Evolutionary conservation across 2,888 invertebrate species (phyloP).

Genomic region (Galeruca laticollis): DNA sequence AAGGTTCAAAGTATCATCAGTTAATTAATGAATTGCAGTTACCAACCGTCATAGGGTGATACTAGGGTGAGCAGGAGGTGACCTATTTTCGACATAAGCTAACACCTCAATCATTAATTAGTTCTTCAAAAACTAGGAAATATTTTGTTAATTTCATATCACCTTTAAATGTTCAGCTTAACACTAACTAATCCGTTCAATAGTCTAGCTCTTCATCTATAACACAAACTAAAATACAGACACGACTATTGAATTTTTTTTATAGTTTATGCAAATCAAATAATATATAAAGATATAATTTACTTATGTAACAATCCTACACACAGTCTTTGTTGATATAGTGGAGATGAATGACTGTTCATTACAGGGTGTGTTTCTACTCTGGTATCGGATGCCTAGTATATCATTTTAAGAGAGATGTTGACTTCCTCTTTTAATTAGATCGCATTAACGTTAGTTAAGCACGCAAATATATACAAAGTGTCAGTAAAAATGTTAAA

Average conservation of each 20-base stretch:
- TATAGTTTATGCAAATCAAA: constrained; percentile 31
- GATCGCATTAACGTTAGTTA: constrained; percentile 15
- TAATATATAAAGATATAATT: constrained; percentile 37
- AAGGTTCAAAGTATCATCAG: too few relatives aligned
- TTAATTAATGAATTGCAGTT: too few relatives aligned
- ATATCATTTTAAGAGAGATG: constrained; percentile 20
- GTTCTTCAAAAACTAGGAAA: too few relatives aligned
- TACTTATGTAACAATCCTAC: constrained; percentile 38
- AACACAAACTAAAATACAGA: background rate
- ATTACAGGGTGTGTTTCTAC: constrained; percentile 23
- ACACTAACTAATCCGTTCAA: too few relatives aligned
- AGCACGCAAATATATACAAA: constrained; percentile 18
- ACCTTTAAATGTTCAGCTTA: too few relatives aligned
- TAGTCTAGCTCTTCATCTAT: background rate
- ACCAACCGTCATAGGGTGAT: too few relatives aligned
- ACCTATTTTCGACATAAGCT: too few relatives aligned
- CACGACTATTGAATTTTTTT: constrained; percentile 18
- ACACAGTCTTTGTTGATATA: constrained; percentile 34
- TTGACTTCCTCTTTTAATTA: constrained; percentile 25
- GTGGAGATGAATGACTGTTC: constrained; percentile 30
- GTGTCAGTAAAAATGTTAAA: constrained; percentile 3
- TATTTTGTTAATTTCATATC: too few relatives aligned
- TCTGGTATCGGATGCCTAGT: constrained; percentile 14
- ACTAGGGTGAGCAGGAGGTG: too few relatives aligned
- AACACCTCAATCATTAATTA: too few relatives aligned